These are phyloP conservation scores for Hoplostethus atlanticus DNA, from an alignment of 2,797 vertebrate species.

Conservation along the genomic window DNA sequence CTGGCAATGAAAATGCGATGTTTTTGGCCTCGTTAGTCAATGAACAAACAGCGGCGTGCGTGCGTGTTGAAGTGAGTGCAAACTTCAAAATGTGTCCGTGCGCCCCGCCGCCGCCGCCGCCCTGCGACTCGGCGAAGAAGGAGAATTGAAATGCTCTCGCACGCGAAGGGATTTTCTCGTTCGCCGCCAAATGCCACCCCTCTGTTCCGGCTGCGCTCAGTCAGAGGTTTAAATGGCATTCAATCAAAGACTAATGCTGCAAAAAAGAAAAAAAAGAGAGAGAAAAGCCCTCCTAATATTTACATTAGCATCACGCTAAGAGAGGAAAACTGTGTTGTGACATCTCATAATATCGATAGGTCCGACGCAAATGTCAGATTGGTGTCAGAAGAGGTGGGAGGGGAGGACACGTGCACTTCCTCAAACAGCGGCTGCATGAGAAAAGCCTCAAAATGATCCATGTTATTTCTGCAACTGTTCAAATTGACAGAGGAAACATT, in stretches of 20 bases:
- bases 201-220: conserved; percentile 61
- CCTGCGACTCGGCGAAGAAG: conserved; percentile 36
- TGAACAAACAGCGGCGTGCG: conserved; percentile 20
- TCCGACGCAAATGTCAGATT: conserved; percentile 40
- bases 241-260: conserved; percentile 64
- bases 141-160: conserved; percentile 45
- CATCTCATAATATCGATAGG: conserved; percentile 49
- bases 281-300: conserved; percentile 60
- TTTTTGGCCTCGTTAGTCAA: conserved; percentile 57
- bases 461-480: conserved; percentile 48
- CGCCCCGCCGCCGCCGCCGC: conserved; percentile 7
- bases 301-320: conserved; percentile 55
- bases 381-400: not conserved
- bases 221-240: conserved; percentile 68
- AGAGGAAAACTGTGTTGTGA: conserved; percentile 61
- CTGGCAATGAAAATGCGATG: conserved; percentile 44
- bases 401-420: conserved; percentile 20
- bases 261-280: conserved; percentile 3
- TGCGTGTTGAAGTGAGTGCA: not conserved
- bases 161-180: conserved; percentile 51
- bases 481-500: conserved; percentile 45
- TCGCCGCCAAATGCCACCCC: conserved; percentile 58
- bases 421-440: conserved; percentile 31
- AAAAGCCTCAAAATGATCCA: conserved; percentile 28
- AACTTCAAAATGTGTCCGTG: conserved; percentile 7